These are phyloP conservation scores for Myopa tessellatipennis DNA, from an alignment of 2,888 invertebrate species.

Conservation along the genomic window DNA sequence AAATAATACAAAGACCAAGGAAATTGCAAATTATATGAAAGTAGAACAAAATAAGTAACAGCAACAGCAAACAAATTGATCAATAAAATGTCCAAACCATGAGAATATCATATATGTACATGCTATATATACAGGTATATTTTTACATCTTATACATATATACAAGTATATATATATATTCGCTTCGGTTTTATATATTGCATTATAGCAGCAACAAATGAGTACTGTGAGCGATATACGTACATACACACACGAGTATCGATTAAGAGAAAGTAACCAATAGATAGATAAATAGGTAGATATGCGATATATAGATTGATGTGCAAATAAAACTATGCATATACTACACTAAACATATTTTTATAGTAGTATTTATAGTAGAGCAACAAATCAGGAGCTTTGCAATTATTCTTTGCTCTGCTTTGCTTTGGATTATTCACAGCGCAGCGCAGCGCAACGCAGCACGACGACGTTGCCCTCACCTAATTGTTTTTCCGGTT, in stretches of 20 bases:
- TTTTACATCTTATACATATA: no score
- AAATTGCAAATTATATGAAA: not conserved
- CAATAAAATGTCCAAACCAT: not conserved
- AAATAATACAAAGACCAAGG: not conserved
- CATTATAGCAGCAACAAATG: not conserved
- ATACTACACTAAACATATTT: no score
- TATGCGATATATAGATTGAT: no score
- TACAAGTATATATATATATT: not conserved
- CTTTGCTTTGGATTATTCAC: not conserved
- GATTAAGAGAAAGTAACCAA: not conserved
- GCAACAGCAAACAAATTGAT: conserved; percentile 12
- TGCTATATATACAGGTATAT: not conserved
- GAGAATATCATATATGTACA: not conserved
- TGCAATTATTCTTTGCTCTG: not conserved
- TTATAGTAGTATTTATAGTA: no score
- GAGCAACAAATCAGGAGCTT: not conserved
- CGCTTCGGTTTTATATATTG: not conserved
- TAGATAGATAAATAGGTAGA: no score
- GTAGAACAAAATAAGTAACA: not conserved
- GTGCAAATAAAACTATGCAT: no score
- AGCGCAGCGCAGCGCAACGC: not conserved
- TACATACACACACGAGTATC: not conserved
- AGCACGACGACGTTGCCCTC: conserved; percentile 59
- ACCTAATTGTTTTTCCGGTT: conserved; percentile 70
- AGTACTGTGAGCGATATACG: not conserved